These are phyloP conservation scores for Lutraria rhynchaena DNA, from an alignment of 1,140 invertebrate species.

Conservation along the genomic window DNA sequence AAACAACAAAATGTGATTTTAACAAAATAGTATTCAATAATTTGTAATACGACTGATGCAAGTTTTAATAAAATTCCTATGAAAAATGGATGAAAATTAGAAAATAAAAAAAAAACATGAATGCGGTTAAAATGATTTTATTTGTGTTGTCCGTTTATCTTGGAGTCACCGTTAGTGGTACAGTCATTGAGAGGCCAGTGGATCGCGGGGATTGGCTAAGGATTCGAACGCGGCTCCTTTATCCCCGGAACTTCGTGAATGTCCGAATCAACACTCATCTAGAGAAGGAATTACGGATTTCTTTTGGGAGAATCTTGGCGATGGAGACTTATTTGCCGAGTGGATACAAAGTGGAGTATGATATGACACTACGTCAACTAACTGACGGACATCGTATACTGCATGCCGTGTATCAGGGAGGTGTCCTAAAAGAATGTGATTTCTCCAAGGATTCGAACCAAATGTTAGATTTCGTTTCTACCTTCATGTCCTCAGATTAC, in stretches of 20 bases:
- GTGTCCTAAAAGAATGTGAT: conserved; percentile 56
- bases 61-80: neutral
- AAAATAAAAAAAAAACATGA: conserved; percentile 24
- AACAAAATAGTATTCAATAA: neutral
- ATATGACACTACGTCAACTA: conserved; percentile 50
- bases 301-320: conserved; percentile 23
- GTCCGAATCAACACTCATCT: conserved; percentile 42
- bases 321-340: conserved; percentile 54
- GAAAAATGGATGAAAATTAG: conserved; percentile 31
- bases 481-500: conserved; percentile 14
- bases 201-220: conserved; percentile 10
- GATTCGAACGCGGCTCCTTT: conserved; percentile 31
- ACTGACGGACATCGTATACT: conserved; percentile 56
- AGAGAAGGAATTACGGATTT: conserved; percentile 57
- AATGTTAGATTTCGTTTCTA: conserved; percentile 57
- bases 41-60: neutral
- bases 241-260: conserved; percentile 51
- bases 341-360: conserved; percentile 11
- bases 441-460: conserved; percentile 41
- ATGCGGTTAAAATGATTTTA: conserved; percentile 35
- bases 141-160: conserved; percentile 29
- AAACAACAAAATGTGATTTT: neutral
- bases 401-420: conserved; percentile 56
- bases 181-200: neutral
- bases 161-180: neutral